Base-by-base conservation (phyloP, 2,113 vertebrate species). In the Sakesphorus luctuosus region DNA sequence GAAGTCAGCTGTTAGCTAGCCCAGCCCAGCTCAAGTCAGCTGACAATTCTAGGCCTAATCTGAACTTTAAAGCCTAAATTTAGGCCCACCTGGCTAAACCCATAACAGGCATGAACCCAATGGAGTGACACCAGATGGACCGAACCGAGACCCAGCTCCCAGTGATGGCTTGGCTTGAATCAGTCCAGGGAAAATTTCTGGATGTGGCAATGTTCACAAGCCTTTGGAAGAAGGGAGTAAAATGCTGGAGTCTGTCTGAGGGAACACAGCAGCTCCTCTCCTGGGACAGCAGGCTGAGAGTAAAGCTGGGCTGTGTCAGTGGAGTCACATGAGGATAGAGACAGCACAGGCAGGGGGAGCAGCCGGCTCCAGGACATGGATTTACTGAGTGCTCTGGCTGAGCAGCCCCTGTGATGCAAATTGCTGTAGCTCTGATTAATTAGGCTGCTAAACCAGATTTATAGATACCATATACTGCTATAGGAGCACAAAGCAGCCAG, bases 351-450 rank as follows among this genome's bases (percentile, higher is more conserved):
- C 0, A 0, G n/a, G 84, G 65, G 67, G 81, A 91, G 53, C 80
- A 89, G 69, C 23, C 2, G 0, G 55, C 53, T 91, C 63, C 50
- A n/a, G 47, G 46, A 77, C 35, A 24, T 35, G 59, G 76, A 96
- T 94, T 90, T 90, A 78, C 61, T 65, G 68, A 4, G 5, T 83
- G 65, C 36, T 71, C 53, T 28, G 47, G 24, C 49, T 90, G 68
- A 92, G 65, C 44, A 77, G 59, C 31, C 43, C n/a, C 61, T 61
- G 47, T 7, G 56, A 96, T 96, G 79, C 80, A 95, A 93, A 95
- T 75, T 93, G 47, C 68, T 71, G 47, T 49, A 87, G 63, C 26
- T 81, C 53, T 75, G 88, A 96, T 87, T 96, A 96, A 92, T 90
- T 79, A 92, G 69, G 61, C 44, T 46, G 52, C 53, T 94, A 62